Evolutionary conservation across 2,888 invertebrate species (phyloP).

Genomic region (Hemaris fuciformis): DNA sequence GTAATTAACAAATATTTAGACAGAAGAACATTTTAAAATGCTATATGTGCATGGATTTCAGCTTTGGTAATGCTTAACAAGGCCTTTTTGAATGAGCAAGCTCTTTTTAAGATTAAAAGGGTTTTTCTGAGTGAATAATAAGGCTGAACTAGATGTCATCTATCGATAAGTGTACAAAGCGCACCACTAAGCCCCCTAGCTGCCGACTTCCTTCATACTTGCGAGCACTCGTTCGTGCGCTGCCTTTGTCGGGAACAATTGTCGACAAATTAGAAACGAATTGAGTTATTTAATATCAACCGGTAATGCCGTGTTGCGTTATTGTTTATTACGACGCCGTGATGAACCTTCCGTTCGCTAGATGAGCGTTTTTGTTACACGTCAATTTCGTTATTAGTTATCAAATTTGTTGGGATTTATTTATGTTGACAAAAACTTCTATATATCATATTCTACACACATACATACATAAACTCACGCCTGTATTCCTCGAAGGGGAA

Average conservation of each 20-base stretch:
- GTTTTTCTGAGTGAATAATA: neutral
- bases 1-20: neutral
- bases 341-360: neutral
- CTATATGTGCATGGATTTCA: no score
- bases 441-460: no score
- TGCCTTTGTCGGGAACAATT: slow-evolving; percentile 81
- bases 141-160: neutral
- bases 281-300: slow-evolving; percentile 81
- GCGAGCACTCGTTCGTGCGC: slow-evolving; percentile 78
- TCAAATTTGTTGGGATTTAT: neutral
- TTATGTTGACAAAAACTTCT: neutral
- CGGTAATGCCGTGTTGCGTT: slow-evolving; percentile 58
- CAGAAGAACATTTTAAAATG: no score
- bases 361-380: neutral
- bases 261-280: slow-evolving; percentile 82
- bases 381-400: no score
- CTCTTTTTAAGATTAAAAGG: no score
- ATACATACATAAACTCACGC: no score
- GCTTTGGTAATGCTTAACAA: no score
- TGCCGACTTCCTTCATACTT: slow-evolving; percentile 80
- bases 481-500: no score
- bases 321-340: slow-evolving; percentile 57
- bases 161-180: slow-evolving; percentile 34
- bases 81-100: no score
- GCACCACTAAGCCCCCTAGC: slow-evolving; percentile 61